Evolutionary conservation across 2,113 vertebrate genomes (phyloP).

Genomic region (Sciurus niger): DNA sequence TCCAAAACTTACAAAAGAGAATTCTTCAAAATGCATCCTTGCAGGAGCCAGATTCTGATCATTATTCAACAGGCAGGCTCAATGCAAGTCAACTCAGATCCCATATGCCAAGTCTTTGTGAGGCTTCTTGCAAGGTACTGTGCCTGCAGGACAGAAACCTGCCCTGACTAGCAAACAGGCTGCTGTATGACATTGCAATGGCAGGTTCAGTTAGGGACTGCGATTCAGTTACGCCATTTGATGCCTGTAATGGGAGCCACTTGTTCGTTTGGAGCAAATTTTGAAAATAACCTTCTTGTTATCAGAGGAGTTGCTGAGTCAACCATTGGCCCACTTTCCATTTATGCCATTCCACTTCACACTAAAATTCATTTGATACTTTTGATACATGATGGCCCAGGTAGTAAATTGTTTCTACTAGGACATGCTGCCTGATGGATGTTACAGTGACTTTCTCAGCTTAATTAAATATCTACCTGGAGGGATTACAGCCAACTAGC

Average conservation of each 20-base stretch:
- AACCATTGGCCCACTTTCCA: constrained; percentile 51
- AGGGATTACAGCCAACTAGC: constrained; percentile 80
- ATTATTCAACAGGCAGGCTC: neutral
- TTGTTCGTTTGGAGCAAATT: constrained; percentile 62
- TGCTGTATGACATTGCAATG: neutral
- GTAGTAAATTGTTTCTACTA: constrained; percentile 68
- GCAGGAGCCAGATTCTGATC: neutral
- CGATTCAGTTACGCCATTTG: constrained; percentile 14
- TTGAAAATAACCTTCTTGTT: constrained; percentile 77
- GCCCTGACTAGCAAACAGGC: neutral
- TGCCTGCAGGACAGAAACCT: neutral
- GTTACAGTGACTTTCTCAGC: constrained; percentile 82
- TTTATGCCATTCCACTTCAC: constrained; percentile 70
- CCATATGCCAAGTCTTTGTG: neutral
- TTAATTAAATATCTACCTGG: constrained; percentile 85
- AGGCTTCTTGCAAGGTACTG: neutral
- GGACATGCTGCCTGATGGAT: constrained; percentile 75
- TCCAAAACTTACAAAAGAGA: neutral
- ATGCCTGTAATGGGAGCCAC: constrained; percentile 76
- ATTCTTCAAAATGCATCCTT: neutral
- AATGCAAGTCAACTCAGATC: constrained; percentile 30
- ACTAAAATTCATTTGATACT: constrained; percentile 70
- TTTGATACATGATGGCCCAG: constrained; percentile 79
- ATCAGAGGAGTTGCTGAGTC: constrained; percentile 81
- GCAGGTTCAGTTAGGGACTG: neutral